phyloP scores from a whole-genome alignment of 1,140 invertebrate genomes.

The Drosophila ercepeae region DNA sequence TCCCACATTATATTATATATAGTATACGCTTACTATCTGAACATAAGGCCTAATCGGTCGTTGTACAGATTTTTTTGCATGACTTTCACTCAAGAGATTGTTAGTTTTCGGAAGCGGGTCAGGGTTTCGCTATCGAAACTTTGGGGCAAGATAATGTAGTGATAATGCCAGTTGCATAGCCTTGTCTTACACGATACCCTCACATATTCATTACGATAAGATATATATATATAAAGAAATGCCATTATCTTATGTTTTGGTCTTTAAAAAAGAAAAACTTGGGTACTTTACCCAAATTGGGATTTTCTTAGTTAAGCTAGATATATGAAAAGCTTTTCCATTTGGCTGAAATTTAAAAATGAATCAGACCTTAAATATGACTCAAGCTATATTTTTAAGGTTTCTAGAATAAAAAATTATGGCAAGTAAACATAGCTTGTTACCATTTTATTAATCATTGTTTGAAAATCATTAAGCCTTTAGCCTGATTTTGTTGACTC shows the following conservation, averaged over 20 bases:
- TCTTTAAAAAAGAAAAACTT: background rate
- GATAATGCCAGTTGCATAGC: conserved; percentile 51
- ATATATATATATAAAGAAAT: conserved; percentile 48
- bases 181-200: conserved; percentile 71
- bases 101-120: conserved; percentile 48
- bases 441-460: conserved; percentile 28
- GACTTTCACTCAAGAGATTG: conserved; percentile 48
- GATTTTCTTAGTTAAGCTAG: background rate
- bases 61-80: conserved; percentile 38
- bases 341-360: too few relatives aligned
- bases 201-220: conserved; percentile 58
- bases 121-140: conserved; percentile 61
- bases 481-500: conserved; percentile 27
- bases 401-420: too few relatives aligned
- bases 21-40: background rate
- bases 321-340: background rate
- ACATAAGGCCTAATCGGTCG: conserved; percentile 45
- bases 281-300: too few relatives aligned
- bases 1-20: background rate
- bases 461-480: conserved; percentile 19
- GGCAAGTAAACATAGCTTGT: background rate
- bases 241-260: conserved; percentile 35
- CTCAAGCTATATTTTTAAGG: background rate
- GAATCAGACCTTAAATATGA: background rate
- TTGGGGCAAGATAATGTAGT: conserved; percentile 60